Evolutionary conservation across 2,797 vertebrate genomes (phyloP).

Genomic region (Antennarius maculatus): DNA sequence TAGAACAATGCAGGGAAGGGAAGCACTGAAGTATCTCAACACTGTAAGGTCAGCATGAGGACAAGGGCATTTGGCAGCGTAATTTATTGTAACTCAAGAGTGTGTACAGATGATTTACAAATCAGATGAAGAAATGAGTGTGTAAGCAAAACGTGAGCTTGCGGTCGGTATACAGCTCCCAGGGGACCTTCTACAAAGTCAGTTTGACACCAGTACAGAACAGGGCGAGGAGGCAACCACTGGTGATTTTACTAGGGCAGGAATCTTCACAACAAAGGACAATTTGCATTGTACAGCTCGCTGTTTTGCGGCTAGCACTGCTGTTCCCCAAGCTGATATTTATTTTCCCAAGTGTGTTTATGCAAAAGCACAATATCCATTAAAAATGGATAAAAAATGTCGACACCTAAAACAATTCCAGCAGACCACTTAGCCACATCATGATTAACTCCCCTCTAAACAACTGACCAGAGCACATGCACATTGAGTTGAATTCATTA

Average conservation of each 20-base stretch:
- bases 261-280: not conserved
- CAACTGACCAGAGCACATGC: conserved; percentile 17
- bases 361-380: conserved; percentile 13
- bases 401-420: conserved; percentile 25
- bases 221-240: conserved; percentile 28
- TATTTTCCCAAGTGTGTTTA: conserved; percentile 49
- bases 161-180: conserved; percentile 49
- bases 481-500: conserved; percentile 31
- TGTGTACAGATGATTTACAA: conserved; percentile 45
- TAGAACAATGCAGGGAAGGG: not conserved
- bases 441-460: conserved; percentile 61
- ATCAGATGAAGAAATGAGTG: conserved; percentile 49
- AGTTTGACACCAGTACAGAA: conserved; percentile 72
- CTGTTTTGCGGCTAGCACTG: conserved; percentile 35
- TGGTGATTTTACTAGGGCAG: conserved; percentile 15
- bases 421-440: conserved; percentile 22
- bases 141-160: conserved; percentile 47
- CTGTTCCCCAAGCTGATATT: conserved; percentile 12
- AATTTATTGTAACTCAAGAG: conserved; percentile 24
- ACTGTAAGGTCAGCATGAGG: conserved; percentile 27
- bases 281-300: conserved; percentile 18
- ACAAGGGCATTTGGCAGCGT: conserved; percentile 18
- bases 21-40: not conserved
- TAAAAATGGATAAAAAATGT: conserved; percentile 21
- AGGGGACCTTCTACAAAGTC: conserved; percentile 64